Evolutionary conservation across 2,888 invertebrate species (phyloP).

Genomic region (Caenorhabditis panamensis): DNA sequence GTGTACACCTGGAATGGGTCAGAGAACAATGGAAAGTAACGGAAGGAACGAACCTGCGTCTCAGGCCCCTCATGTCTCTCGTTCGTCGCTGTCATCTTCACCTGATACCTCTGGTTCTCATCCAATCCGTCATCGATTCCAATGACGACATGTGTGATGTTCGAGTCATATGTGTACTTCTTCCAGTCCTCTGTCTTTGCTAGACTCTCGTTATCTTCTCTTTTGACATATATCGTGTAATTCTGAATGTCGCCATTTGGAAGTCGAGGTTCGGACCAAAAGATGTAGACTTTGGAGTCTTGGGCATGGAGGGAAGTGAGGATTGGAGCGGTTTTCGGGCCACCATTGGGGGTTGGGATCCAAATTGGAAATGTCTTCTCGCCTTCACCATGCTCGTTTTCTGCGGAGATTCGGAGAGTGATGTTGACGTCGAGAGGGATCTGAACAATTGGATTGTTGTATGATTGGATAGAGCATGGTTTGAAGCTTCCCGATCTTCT

Average conservation of each 20-base stretch:
- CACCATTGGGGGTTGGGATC: slow-evolving; percentile 67
- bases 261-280: slow-evolving; percentile 45
- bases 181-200: slow-evolving; percentile 4
- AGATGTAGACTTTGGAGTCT: slow-evolving; percentile 42
- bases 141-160: slow-evolving; percentile 21
- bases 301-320: slow-evolving; percentile 46
- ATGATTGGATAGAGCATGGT: too few relatives aligned
- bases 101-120: slow-evolving; percentile 45
- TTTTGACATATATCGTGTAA: slow-evolving; percentile 44
- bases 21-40: not conserved
- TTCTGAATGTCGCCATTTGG: slow-evolving; percentile 49
- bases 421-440: slow-evolving; percentile 65
- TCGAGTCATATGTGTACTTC: slow-evolving; percentile 17
- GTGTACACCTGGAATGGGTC: slow-evolving; percentile 37
- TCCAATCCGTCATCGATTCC: slow-evolving; percentile 48
- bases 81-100: slow-evolving; percentile 64
- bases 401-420: slow-evolving; percentile 62
- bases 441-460: slow-evolving; percentile 34
- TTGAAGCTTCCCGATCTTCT: too few relatives aligned
- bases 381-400: slow-evolving; percentile 67
- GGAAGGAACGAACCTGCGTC: slow-evolving; percentile 19
- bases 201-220: slow-evolving; percentile 7
- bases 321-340: slow-evolving; percentile 57
- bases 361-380: slow-evolving; percentile 60
- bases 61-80: slow-evolving; percentile 60